Evolutionary conservation across 2,888 invertebrate species (phyloP).

Genomic region (Tinea trinotella): DNA sequence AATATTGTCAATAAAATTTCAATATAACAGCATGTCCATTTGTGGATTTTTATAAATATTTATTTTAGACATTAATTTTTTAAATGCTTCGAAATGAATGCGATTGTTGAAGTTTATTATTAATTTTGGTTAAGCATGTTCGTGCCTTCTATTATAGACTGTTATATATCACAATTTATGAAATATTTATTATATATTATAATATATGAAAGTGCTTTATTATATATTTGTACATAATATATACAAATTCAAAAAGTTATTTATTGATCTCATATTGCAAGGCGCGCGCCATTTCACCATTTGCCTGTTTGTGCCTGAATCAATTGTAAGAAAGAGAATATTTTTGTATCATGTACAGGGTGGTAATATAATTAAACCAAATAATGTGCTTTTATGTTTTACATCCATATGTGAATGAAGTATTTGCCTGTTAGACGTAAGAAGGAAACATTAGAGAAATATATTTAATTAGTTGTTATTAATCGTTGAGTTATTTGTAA

Average conservation of each 20-base stretch:
- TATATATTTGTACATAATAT: constrained; percentile 2
- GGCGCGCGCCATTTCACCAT: constrained; percentile 45
- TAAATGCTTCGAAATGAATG: too few relatives aligned
- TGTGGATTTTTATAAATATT: not conserved
- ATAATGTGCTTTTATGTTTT: constrained; percentile 64
- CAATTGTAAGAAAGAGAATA: constrained; percentile 42
- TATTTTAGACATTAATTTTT: not conserved
- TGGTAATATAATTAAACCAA: constrained; percentile 65
- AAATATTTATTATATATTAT: not conserved
- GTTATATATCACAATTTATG: constrained; percentile 20
- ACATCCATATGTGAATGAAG: constrained; percentile 45
- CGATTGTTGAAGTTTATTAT: too few relatives aligned
- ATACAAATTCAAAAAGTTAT: constrained; percentile 25
- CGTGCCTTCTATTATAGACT: constrained; percentile 25
- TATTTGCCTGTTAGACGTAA: constrained; percentile 48
- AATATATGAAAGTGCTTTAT: not conserved
- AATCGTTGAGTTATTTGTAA: constrained; percentile 12
- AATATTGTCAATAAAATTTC: constrained; percentile 10
- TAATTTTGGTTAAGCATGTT: constrained; percentile 18
- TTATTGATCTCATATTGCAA: constrained; percentile 56
- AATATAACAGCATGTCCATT: constrained; percentile 1
- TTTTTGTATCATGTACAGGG: constrained; percentile 69
- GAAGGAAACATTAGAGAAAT: not conserved
- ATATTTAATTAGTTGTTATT: not conserved
- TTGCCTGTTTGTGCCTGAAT: constrained; percentile 58